phyloP scores from a whole-genome alignment of 2,888 invertebrate species.

The Sinodicranocentrus sp. region DNA sequence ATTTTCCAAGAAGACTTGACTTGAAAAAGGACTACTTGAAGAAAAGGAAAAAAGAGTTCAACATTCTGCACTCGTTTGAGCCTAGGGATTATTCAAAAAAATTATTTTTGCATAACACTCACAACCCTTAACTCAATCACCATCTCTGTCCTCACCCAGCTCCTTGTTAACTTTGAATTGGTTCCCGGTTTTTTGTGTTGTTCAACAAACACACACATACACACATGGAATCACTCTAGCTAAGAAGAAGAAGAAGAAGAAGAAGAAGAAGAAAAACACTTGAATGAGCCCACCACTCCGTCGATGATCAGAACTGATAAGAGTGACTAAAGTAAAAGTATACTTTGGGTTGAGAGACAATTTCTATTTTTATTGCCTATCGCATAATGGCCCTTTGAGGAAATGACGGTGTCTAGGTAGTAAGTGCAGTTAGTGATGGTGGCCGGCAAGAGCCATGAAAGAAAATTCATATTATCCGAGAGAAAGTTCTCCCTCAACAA shows the following conservation, averaged over 20 bases:
- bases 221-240: not conserved
- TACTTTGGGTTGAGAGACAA: slow-evolving; percentile 2
- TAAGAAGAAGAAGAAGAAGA: too few species aligned
- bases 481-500: slow-evolving; percentile 28
- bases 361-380: slow-evolving; percentile 46
- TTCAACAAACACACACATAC: not conserved
- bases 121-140: too few species aligned
- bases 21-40: not conserved
- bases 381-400: slow-evolving; percentile 12
- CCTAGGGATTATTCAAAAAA: not conserved
- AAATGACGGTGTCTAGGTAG: not conserved
- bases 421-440: not conserved
- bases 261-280: too few species aligned
- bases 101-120: slow-evolving; percentile 3
- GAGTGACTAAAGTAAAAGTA: not conserved
- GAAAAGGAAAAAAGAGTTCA: not conserved
- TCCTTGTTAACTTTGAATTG: slow-evolving; percentile 18
- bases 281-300: too few species aligned
- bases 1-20: not conserved
- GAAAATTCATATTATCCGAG: slow-evolving; percentile 30
- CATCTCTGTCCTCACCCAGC: not conserved
- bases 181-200: not conserved
- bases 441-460: not conserved
- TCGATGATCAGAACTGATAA: not conserved
- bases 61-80: not conserved